Evolutionary conservation across 2,113 vertebrate species (phyloP).

Genomic region (Melierax canorus): DNA sequence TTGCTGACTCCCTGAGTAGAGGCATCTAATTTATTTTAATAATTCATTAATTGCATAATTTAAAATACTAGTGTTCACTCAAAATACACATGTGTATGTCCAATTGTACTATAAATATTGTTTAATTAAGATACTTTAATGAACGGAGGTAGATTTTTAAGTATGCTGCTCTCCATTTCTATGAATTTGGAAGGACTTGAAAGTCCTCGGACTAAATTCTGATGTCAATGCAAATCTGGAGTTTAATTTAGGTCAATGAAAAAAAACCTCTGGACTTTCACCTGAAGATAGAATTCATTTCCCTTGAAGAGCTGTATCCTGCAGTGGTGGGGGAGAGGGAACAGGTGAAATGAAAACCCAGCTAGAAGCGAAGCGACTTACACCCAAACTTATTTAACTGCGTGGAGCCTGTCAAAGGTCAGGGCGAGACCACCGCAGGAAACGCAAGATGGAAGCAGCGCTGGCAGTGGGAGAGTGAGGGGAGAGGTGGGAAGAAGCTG

Average conservation of each 20-base stretch:
- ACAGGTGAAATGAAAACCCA: neutral
- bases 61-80: neutral
- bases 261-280: neutral
- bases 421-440: neutral
- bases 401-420: neutral
- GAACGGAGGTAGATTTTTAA: neutral
- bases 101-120: neutral
- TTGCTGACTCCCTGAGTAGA: neutral
- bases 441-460: neutral
- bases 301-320: neutral
- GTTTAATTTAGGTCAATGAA: conserved; percentile 1
- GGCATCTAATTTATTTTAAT: neutral
- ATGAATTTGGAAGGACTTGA: neutral
- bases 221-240: conserved; percentile 6
- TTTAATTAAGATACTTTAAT: conserved; percentile 21
- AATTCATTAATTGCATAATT: neutral
- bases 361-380: neutral
- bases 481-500: neutral
- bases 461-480: fast-evolving
- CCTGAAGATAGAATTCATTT: neutral
- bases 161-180: neutral
- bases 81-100: neutral
- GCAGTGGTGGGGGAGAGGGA: neutral
- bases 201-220: neutral
- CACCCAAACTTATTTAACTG: neutral